A percentile compares a stretch with the other conserved stretches of the same genome.
Conservation (phyloP, 2,113 vertebrate species). For the Seriola rivoliana region DNA sequence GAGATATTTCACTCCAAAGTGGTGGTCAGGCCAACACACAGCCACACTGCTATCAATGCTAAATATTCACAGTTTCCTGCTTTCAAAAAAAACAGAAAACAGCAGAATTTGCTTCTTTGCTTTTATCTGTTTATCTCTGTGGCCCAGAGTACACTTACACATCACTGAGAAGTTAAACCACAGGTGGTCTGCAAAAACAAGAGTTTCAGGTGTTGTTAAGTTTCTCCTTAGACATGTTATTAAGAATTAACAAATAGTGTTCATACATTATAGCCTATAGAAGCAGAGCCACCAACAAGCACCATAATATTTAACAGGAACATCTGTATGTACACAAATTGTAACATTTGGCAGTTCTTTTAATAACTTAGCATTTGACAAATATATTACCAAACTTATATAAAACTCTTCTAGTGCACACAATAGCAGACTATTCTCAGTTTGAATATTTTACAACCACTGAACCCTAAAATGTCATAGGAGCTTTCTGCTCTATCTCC, state of each 20-base stretch:
- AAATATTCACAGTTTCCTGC: too few relatives aligned
- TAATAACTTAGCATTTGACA: neutral
- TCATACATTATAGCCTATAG: neutral
- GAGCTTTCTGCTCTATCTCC: neutral
- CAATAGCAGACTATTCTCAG: neutral
- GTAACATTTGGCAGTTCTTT: neutral
- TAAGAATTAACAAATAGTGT: neutral
- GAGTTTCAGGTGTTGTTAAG: too few relatives aligned
- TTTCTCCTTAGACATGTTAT: too few relatives aligned
- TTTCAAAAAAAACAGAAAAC: too few relatives aligned
- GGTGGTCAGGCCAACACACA: too few relatives aligned
- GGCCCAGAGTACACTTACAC: too few relatives aligned
- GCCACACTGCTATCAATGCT: too few relatives aligned
- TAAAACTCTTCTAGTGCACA: neutral
- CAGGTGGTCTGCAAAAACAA: too few relatives aligned
- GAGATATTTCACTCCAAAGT: too few relatives aligned
- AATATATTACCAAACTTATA: too few relatives aligned
- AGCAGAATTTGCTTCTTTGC: too few relatives aligned
- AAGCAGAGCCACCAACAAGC: constrained; percentile 6
- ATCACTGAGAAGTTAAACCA: neutral
- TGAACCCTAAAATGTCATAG: constrained; percentile 11
- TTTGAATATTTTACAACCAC: constrained; percentile 12
- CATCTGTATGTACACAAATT: neutral
- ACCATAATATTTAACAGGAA: neutral
- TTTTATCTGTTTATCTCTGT: too few relatives aligned